phyloP scores from a whole-genome alignment of 2,113 vertebrate species.

The Atherinomorus stipes region DNA sequence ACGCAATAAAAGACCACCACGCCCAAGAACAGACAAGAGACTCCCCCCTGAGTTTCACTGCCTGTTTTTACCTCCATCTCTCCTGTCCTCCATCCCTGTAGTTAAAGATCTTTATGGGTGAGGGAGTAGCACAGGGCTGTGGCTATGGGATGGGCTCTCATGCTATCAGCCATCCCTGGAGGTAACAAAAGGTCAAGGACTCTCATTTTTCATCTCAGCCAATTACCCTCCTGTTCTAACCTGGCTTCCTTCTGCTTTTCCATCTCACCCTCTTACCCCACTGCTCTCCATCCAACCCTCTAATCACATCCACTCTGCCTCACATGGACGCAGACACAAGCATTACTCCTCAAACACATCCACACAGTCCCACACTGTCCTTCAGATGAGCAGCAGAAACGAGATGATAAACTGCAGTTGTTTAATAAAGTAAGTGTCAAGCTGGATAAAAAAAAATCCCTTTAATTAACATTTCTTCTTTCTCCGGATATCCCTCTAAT shows the following conservation, averaged over 20 bases:
- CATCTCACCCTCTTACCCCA: conserved; percentile 33
- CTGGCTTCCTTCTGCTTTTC: conserved; percentile 43
- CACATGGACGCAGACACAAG: conserved; percentile 23
- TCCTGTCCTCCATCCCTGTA: conserved; percentile 66
- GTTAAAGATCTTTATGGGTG: conserved; percentile 80
- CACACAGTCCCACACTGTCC: conserved; percentile 33
- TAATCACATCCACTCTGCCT: conserved; percentile 54
- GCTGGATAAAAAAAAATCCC: conserved; percentile 28
- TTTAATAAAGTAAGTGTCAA: conserved; percentile 57
- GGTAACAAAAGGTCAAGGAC: conserved; percentile 82
- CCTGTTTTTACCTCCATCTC: conserved; percentile 59
- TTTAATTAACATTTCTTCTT: conserved; percentile 69
- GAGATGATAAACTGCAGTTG: conserved; percentile 50
- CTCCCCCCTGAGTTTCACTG: conserved; percentile 41
- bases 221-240: conserved; percentile 72
- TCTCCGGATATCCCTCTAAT: conserved; percentile 31
- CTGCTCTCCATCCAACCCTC: conserved; percentile 34
- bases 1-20: conserved; percentile 63
- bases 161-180: conserved; percentile 70
- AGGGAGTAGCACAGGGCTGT: conserved; percentile 57
- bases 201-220: conserved; percentile 82
- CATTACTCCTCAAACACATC: conserved; percentile 19
- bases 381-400: conserved; percentile 50
- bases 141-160: conserved; percentile 60
- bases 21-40: conserved; percentile 52